phyloP scores from a whole-genome alignment of 2,797 vertebrate species.

The Liasis olivaceus region DNA sequence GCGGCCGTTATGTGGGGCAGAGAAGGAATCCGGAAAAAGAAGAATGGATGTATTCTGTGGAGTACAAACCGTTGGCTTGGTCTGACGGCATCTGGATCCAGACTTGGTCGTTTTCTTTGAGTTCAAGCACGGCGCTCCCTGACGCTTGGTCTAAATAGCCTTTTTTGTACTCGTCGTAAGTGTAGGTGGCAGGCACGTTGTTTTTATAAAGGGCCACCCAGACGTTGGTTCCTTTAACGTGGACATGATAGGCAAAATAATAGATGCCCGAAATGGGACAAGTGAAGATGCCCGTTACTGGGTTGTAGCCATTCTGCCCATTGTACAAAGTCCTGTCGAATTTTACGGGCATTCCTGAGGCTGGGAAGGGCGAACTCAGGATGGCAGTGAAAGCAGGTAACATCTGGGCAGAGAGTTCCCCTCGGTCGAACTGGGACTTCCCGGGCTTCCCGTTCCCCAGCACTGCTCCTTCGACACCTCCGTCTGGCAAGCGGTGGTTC shows the following conservation, averaged over 20 bases:
- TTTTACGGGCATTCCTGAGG: slow-evolving; percentile 94
- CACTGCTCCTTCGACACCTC: slow-evolving; percentile 86
- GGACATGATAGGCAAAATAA: slow-evolving; percentile 98
- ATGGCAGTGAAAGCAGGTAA: slow-evolving; percentile 96
- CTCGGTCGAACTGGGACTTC: slow-evolving; percentile 84
- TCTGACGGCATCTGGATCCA: slow-evolving; percentile 99
- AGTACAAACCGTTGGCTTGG: slow-evolving; percentile 97
- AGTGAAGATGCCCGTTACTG: slow-evolving; percentile 92
- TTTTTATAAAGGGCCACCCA: slow-evolving; percentile 99
- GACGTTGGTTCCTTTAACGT: slow-evolving; percentile 96
- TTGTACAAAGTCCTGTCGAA: slow-evolving; percentile 98
- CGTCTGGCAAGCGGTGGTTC: slow-evolving; percentile 81
- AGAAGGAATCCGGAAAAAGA: slow-evolving; percentile 98
- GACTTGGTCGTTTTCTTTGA: slow-evolving; percentile 96
- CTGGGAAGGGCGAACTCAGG: slow-evolving; percentile 92
- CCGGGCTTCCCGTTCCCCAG: slow-evolving; percentile 81
- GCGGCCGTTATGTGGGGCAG: slow-evolving; percentile 92
- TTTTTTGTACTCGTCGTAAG: slow-evolving; percentile 99
- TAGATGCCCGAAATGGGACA: slow-evolving; percentile 93
- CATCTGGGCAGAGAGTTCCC: slow-evolving; percentile 85
- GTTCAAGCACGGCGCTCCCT: slow-evolving; percentile 95
- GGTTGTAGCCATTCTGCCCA: slow-evolving; percentile 93
- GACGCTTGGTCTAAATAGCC: slow-evolving; percentile 99
- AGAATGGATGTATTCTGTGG: slow-evolving; percentile 98
- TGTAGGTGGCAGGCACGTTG: slow-evolving; percentile 98